These are phyloP conservation scores for Agapornis roseicollis DNA, from an alignment of 2,113 vertebrate genomes.

Conservation along the genomic window DNA sequence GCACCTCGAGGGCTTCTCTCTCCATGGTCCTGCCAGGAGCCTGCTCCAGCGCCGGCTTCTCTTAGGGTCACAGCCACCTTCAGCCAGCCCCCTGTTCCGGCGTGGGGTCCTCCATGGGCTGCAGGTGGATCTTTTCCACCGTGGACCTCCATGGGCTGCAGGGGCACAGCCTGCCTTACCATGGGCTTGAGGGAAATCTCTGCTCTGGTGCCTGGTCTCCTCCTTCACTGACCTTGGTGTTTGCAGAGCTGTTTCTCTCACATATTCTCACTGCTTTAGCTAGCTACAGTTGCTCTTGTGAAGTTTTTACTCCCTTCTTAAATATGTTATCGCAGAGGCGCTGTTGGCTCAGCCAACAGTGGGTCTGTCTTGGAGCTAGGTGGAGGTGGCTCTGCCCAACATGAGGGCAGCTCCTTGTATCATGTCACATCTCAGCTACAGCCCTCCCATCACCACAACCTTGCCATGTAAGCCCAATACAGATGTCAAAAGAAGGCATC, in stretches of 20 bases:
- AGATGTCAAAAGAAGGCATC: background rate
- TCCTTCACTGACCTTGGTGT: background rate
- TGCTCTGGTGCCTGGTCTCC: background rate
- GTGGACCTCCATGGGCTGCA: background rate
- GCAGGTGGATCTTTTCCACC: background rate
- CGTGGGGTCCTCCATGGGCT: background rate
- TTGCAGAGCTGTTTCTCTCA: background rate
- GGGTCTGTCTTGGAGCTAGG: fast-evolving
- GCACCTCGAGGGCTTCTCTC: background rate
- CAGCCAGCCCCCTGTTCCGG: background rate
- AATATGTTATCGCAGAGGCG: fast-evolving
- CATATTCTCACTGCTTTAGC: background rate
- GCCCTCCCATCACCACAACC: background rate
- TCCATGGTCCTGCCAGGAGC: background rate
- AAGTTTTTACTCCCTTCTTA: background rate
- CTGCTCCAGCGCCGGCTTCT: background rate
- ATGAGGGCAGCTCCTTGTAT: background rate
- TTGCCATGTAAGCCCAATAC: background rate
- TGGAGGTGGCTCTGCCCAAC: background rate
- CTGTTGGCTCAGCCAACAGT: background rate
- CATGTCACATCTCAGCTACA: background rate
- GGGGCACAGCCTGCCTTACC: too few species aligned
- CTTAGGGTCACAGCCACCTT: background rate
- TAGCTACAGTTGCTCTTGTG: background rate
- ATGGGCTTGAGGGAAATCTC: background rate